A percentile compares a stretch with the other conserved stretches of the same genome.
Evolutionary conservation across 2,888 invertebrate species (phyloP).

Genomic region (Acanthosepion esculentum): DNA sequence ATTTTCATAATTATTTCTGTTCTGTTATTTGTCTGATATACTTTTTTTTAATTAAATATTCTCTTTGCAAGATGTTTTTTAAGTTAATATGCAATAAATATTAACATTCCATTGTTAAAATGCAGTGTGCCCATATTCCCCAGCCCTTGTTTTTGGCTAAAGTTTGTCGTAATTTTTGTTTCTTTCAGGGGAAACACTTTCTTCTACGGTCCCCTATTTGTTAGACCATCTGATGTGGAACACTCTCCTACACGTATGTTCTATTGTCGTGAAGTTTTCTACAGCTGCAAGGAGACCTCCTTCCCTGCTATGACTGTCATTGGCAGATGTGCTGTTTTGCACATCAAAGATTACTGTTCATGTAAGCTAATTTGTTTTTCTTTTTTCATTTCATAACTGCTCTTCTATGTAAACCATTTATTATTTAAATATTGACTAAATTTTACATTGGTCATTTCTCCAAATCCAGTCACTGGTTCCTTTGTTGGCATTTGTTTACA

Average conservation of each 20-base stretch:
- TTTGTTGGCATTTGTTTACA: no score
- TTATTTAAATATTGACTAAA: no score
- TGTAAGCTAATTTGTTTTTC: conserved; percentile 79
- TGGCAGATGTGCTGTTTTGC: conserved; percentile 91
- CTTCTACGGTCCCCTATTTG: conserved; percentile 88
- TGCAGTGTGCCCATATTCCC: no score
- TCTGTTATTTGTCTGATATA: no score
- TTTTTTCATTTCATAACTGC: neutral
- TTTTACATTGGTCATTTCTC: no score
- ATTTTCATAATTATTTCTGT: no score
- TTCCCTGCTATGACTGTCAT: conserved; percentile 92
- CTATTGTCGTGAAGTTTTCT: conserved; percentile 93
- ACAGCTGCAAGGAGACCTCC: conserved; percentile 92
- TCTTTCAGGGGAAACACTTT: conserved; percentile 86
- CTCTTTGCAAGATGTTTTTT: neutral
- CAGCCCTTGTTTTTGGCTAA: neutral
- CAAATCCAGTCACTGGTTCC: no score
- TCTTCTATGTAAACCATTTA: no score
- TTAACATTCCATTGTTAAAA: no score
- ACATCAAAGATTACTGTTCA: conserved; percentile 90
- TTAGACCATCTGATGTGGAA: conserved; percentile 90
- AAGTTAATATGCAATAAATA: no score
- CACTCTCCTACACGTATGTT: conserved; percentile 82
- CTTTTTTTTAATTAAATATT: no score
- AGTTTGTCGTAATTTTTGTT: neutral